These are phyloP conservation scores for Leptodirus hochenwartii DNA, from an alignment of 2,888 invertebrate genomes.

Conservation along the genomic window DNA sequence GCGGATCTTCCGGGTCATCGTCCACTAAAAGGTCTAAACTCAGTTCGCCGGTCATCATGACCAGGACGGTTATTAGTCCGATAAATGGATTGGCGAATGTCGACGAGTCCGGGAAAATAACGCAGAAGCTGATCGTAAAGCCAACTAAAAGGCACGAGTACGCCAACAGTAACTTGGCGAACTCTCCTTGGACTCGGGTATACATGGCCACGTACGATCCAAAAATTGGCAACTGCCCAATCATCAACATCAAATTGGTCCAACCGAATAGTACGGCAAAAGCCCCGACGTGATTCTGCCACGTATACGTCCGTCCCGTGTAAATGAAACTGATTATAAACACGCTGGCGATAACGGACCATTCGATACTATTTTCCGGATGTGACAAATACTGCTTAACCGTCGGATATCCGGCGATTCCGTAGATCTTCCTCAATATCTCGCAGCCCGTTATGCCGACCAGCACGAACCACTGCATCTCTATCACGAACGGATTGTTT, in stretches of 20 bases:
- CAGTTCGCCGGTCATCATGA: conserved; percentile 80
- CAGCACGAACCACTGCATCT: conserved; percentile 69
- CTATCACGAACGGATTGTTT: conserved; percentile 57
- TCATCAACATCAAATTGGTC: conserved; percentile 83
- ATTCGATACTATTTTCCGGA: conserved; percentile 72
- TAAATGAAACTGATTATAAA: conserved; percentile 69
- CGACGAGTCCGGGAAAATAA: conserved; percentile 67
- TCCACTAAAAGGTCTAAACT: conserved; percentile 59
- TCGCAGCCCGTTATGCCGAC: conserved; percentile 64
- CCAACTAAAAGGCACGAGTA: conserved; percentile 72
- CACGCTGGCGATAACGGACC: conserved; percentile 72
- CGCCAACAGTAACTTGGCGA: conserved; percentile 68
- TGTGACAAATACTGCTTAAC: conserved; percentile 68
- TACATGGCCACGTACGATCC: conserved; percentile 86
- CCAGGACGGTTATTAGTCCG: conserved; percentile 66
- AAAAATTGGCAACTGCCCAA: conserved; percentile 73
- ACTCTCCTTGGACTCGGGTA: conserved; percentile 72
- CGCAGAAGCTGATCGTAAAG: conserved; percentile 75
- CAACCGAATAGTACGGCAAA: conserved; percentile 72
- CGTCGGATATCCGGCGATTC: conserved; percentile 64
- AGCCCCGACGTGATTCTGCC: conserved; percentile 77
- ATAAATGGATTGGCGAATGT: conserved; percentile 72
- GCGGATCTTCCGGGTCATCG: conserved; percentile 57
- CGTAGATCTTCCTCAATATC: conserved; percentile 62
- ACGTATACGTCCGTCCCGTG: conserved; percentile 56